Percentiles rank a stretch among this genome's conserved stretches.
Evolutionary conservation across 2,113 vertebrate genomes (phyloP).

Genomic region (Pao palembangensis): DNA sequence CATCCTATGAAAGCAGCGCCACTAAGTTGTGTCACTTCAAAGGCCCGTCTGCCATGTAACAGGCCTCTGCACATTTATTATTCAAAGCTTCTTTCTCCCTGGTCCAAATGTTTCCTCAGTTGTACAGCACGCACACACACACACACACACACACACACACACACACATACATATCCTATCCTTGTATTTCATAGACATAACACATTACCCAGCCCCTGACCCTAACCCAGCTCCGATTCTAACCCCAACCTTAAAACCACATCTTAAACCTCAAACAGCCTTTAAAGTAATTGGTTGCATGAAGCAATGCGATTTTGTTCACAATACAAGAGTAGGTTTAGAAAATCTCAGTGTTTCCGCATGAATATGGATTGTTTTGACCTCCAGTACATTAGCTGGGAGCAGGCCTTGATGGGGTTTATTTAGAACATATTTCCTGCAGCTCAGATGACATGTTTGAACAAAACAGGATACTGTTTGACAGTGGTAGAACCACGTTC

Average conservation of each 20-base stretch:
- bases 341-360: conserved; percentile 53
- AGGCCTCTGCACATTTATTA: conserved; percentile 70
- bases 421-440: conserved; percentile 61
- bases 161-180: too few species aligned
- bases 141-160: too few species aligned
- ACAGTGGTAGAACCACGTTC: conserved; percentile 36
- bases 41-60: conserved; percentile 66
- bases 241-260: too few species aligned
- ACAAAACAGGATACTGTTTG: conserved; percentile 47
- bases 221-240: too few species aligned
- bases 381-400: conserved; percentile 51
- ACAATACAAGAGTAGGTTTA: conserved; percentile 26
- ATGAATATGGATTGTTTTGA: conserved; percentile 67
- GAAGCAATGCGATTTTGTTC: conserved; percentile 7
- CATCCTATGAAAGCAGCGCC: conserved; percentile 58
- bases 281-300: too few species aligned
- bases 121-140: conserved; percentile 21
- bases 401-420: conserved; percentile 45
- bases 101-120: conserved; percentile 64
- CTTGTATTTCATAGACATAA: too few species aligned
- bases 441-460: conserved; percentile 43
- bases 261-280: too few species aligned
- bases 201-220: too few species aligned
- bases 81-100: conserved; percentile 65
- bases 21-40: conserved; percentile 73